These are phyloP conservation scores for Drosophila monieri DNA, from an alignment of 2,888 invertebrate species.

Conservation along the genomic window DNA sequence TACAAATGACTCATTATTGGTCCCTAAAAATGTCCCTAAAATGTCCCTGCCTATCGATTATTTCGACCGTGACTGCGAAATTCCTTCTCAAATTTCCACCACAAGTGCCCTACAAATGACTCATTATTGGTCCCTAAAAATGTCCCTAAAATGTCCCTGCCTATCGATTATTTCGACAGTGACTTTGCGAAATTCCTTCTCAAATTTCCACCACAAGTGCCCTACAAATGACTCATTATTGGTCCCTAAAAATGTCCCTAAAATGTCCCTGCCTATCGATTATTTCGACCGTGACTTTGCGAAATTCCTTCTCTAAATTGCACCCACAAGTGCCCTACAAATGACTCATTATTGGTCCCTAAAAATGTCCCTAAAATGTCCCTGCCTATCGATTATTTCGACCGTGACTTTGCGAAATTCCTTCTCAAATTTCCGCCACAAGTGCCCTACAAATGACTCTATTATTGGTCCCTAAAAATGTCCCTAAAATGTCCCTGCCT, in stretches of 20 bases:
- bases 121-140: background rate
- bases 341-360: background rate
- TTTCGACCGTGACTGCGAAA: slow-evolving; percentile 53
- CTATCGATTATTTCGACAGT: slow-evolving; percentile 35
- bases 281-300: no score
- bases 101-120: background rate
- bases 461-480: background rate
- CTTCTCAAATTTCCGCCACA: slow-evolving; percentile 41
- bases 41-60: slow-evolving; percentile 18
- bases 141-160: background rate
- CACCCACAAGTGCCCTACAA: slow-evolving; percentile 20
- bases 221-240: background rate
- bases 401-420: no score
- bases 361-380: background rate
- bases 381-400: slow-evolving; percentile 25
- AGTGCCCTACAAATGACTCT: background rate
- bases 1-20: background rate
- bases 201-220: slow-evolving; percentile 40
- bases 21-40: background rate
- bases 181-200: slow-evolving; percentile 33
- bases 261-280: background rate
- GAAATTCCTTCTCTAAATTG: slow-evolving; percentile 39
- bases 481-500: background rate
- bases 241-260: background rate
- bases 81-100: slow-evolving; percentile 43